These are phyloP conservation scores for Leucosticte australis DNA, from an alignment of 2,113 vertebrate genomes.

Conservation along the genomic window DNA sequence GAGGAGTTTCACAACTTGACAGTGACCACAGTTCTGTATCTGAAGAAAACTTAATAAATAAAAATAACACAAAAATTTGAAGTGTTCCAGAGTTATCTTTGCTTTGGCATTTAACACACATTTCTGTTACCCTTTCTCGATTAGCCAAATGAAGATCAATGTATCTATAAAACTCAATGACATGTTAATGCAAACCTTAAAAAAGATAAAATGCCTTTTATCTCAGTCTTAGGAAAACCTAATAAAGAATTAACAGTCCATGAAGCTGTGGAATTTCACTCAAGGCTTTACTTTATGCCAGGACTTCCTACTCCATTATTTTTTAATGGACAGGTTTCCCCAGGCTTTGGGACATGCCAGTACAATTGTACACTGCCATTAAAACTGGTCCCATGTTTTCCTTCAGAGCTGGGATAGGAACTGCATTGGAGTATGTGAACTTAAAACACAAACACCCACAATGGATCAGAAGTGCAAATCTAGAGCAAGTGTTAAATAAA, in stretches of 20 bases:
- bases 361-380: background rate
- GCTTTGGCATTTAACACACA: constrained; percentile 17
- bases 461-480: background rate
- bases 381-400: background rate
- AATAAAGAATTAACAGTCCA: constrained; percentile 80
- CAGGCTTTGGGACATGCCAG: constrained; percentile 4
- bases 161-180: constrained; percentile 69
- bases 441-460: background rate
- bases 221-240: constrained; percentile 76
- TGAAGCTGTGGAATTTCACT: constrained; percentile 69
- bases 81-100: constrained; percentile 32
- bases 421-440: background rate
- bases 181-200: constrained; percentile 72
- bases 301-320: constrained; percentile 73
- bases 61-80: constrained; percentile 5
- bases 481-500: background rate
- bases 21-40: background rate
- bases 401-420: background rate
- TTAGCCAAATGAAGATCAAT: constrained; percentile 73
- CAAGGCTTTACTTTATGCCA: constrained; percentile 67
- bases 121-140: constrained; percentile 61
- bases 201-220: constrained; percentile 76
- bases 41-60: background rate
- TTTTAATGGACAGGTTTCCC: constrained; percentile 60
- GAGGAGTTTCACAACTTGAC: background rate